Evolutionary conservation across 2,888 invertebrate species (phyloP), one percentile per base, ranked within the genome.

Genomic region (Abrostola tripartita): DNA sequence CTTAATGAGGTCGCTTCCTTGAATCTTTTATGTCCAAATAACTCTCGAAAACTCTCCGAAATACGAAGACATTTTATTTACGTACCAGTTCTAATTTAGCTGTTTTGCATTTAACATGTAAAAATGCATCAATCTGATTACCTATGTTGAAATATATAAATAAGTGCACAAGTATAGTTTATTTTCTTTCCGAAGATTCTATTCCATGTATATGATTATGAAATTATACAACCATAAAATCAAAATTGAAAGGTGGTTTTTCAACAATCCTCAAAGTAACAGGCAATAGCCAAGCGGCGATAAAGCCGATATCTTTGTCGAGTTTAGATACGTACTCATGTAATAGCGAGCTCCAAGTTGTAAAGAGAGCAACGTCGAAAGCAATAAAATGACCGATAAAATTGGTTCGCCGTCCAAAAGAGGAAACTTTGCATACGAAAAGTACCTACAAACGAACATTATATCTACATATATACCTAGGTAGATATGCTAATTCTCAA

Each of bases 311-410:
- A 77, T 78, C 79, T 79, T 77, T 75, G 66, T 75, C 63, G 68
- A 77, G 70, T 79, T 78, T 66, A 73, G 73, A 77, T 73, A 79
- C 79, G 71, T 74, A 74, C 74, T 79, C 71, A 69, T 76, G 78
- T 79, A 79, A 76, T 68, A 79, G 74, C 68, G 64, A 65, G 74
- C 65, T 78, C 69, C 56, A 78, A 78, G 69, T 73, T 76, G 76
- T 79, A 76, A 74, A 78, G 76, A 70, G 74, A 75, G 71, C 65
- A 79, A 71, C 74, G 76, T 74, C 79, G 72, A 72, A 79, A 78
- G 79, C 76, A 79, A 81, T 81, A 81, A 81, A 81, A 81, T 81
- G 79, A 76, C 81, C 81, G 71, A 81, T 81, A 79, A 76, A 81
- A 79, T 79, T 76, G 71, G 76, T 79, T 72, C 65, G 64, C 70